Evolutionary conservation across 2,797 vertebrate genomes (phyloP).

Genomic region (Sciurus vulgaris): DNA sequence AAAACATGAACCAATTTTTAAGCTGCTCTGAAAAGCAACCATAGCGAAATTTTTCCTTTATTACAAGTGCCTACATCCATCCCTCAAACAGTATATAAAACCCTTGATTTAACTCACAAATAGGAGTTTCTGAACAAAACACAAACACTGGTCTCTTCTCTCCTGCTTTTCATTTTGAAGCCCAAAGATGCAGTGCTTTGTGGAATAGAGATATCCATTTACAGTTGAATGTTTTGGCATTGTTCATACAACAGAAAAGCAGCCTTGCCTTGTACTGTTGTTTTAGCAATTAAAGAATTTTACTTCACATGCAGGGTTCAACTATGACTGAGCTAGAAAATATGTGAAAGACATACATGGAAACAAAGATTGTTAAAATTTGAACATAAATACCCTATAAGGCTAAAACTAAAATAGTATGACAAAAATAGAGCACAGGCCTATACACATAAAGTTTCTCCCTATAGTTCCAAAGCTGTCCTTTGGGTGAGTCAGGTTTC

Average conservation of each 20-base stretch:
- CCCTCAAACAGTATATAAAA: conserved; percentile 18
- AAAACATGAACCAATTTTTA: conserved; percentile 62
- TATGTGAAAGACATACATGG: conserved; percentile 80
- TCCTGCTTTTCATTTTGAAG: conserved; percentile 70
- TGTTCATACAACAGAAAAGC: conserved; percentile 79
- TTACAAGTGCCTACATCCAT: neutral
- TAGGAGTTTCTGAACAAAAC: conserved; percentile 65
- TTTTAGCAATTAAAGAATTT: conserved; percentile 81
- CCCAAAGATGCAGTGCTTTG: conserved; percentile 59
- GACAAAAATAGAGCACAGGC: conserved; percentile 71
- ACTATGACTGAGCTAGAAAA: conserved; percentile 81
- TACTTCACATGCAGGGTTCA: conserved; percentile 80
- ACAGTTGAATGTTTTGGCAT: conserved; percentile 63
- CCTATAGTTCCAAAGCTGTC: conserved; percentile 71
- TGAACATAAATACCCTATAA: conserved; percentile 79
- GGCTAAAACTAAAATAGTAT: conserved; percentile 78
- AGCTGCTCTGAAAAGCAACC: neutral
- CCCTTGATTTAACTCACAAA: conserved; percentile 25
- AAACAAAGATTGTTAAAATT: conserved; percentile 83
- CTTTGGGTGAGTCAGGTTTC: conserved; percentile 49
- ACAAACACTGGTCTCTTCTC: conserved; percentile 43
- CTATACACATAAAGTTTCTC: conserved; percentile 76
- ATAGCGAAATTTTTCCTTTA: conserved; percentile 27
- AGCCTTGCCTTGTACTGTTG: conserved; percentile 69
- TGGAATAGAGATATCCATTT: conserved; percentile 71